Conservation (phyloP, 1,140 invertebrate genomes). For the Anastrepha obliqua region DNA sequence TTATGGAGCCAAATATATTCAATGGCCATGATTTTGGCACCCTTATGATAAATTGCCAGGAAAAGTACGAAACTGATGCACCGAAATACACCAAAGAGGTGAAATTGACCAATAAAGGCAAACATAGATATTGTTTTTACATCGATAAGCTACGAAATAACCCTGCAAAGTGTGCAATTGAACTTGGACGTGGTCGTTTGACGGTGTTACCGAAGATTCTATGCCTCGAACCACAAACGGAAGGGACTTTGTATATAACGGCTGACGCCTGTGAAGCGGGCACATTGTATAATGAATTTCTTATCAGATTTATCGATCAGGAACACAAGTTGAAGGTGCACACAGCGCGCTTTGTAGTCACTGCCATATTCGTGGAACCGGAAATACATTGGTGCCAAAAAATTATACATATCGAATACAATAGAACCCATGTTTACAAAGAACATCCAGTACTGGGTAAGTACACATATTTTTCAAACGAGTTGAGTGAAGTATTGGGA, state of each 20-base stretch:
- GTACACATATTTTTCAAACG: neutral
- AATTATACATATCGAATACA: conserved; percentile 61
- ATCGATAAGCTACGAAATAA: conserved; percentile 56
- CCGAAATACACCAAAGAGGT: conserved; percentile 58
- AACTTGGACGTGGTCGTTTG: conserved; percentile 61
- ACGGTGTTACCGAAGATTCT: conserved; percentile 64
- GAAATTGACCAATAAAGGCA: conserved; percentile 61
- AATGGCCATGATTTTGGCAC: conserved; percentile 63
- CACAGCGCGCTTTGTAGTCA: conserved; percentile 58
- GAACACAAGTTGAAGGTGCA: conserved; percentile 61
- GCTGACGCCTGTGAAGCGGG: conserved; percentile 62
- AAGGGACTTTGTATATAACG: conserved; percentile 58
- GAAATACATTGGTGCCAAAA: conserved; percentile 63
- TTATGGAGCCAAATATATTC: conserved; percentile 64
- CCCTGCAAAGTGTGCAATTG: conserved; percentile 56
- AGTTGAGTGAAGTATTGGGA: no score
- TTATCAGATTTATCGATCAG: conserved; percentile 63
- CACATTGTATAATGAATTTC: conserved; percentile 61
- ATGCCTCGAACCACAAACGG: conserved; percentile 54
- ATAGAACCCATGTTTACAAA: conserved; percentile 60
- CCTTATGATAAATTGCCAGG: conserved; percentile 62
- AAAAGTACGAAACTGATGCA: conserved; percentile 59
- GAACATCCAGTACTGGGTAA: conserved; percentile 60
- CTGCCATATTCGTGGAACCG: conserved; percentile 61
- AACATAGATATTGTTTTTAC: conserved; percentile 61